Evolutionary conservation across 1,140 invertebrate genomes (phyloP).

Genomic region (Drosophila subpulchrella): DNA sequence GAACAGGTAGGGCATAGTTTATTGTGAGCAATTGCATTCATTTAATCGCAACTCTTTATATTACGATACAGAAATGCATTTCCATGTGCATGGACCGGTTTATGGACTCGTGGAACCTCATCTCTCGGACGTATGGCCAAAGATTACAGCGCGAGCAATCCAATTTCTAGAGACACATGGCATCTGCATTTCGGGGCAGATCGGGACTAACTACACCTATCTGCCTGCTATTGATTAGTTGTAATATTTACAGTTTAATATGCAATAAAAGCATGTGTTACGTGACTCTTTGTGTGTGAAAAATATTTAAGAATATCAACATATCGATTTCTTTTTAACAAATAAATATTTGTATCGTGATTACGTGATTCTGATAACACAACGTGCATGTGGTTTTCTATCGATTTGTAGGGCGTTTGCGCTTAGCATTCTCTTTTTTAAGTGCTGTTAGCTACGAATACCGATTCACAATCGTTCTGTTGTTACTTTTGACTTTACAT

Average conservation of each 20-base stretch:
- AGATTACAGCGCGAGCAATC: slow-evolving; percentile 90
- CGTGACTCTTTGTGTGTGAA: slow-evolving; percentile 30
- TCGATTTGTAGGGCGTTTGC: not conserved
- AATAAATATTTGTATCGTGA: too few relatives aligned
- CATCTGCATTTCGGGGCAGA: slow-evolving; percentile 28
- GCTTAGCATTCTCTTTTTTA: not conserved
- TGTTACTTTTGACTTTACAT: not conserved
- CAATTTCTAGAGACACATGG: slow-evolving; percentile 51
- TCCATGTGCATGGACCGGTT: slow-evolving; percentile 99
- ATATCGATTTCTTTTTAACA: too few relatives aligned
- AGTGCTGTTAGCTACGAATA: slow-evolving; percentile 15
- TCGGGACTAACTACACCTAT: slow-evolving; percentile 9
- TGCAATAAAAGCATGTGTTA: slow-evolving; percentile 55
- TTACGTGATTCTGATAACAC: slow-evolving; percentile 51
- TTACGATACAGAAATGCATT: slow-evolving; percentile 92
- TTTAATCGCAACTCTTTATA: not conserved
- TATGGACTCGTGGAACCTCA: slow-evolving; percentile 97
- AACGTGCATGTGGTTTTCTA: slow-evolving; percentile 19
- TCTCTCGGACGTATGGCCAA: slow-evolving; percentile 93
- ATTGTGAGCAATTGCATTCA: accelerated
- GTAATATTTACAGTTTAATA: slow-evolving; percentile 34
- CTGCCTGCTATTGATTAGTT: slow-evolving; percentile 50
- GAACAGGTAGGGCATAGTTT: slow-evolving; percentile 89
- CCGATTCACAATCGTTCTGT: not conserved
- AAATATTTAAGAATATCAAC: too few relatives aligned